phyloP scores from a whole-genome alignment of 2,888 invertebrate species.

The Troglohyphantes excavatus region DNA sequence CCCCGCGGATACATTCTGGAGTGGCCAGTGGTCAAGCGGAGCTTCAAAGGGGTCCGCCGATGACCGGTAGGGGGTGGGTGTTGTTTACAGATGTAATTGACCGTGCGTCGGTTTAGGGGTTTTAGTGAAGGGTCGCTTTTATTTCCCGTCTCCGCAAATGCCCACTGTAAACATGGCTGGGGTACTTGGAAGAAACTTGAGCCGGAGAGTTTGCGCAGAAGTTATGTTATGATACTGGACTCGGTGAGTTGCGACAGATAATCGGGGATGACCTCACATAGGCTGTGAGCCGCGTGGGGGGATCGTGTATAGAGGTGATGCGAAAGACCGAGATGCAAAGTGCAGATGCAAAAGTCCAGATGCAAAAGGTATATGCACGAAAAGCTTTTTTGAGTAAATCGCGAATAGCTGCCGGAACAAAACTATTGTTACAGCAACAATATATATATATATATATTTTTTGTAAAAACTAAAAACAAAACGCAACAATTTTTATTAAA shows the following conservation, averaged over 20 bases:
- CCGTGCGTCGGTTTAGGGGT: conserved; percentile 18
- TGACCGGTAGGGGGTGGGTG: background rate
- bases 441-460: no score
- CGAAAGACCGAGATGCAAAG: no score
- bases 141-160: background rate
- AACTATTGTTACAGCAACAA: no score
- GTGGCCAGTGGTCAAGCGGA: conserved; percentile 51
- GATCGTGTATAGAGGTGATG: background rate
- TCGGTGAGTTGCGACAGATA: background rate
- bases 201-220: background rate
- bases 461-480: no score
- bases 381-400: no score
- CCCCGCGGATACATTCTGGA: conserved; percentile 60
- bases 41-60: conserved; percentile 60
- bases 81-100: conserved; percentile 73
- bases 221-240: background rate
- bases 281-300: background rate
- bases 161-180: conserved; percentile 6
- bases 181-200: background rate
- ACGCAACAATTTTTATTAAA: no score
- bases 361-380: no score
- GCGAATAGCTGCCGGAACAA: no score
- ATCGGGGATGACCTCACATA: no score
- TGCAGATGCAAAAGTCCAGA: no score
- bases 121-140: background rate